A percentile compares a stretch with the other conserved stretches of the same genome.
Conservation (phyloP, 2,797 vertebrate genomes). For the Kryptolebias ocellatus region DNA sequence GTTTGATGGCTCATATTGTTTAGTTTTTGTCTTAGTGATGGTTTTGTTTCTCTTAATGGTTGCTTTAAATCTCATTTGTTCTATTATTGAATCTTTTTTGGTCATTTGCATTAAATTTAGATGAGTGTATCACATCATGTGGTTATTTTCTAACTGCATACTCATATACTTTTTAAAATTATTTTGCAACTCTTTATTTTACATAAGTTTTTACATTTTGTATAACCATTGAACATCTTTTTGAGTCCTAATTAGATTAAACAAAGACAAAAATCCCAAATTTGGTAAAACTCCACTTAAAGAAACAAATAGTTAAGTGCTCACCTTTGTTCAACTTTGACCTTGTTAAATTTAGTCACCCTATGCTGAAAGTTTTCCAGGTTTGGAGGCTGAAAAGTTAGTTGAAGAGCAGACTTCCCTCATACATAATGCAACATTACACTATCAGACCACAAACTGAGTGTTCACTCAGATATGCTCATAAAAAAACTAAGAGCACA, state of each 20-base stretch:
- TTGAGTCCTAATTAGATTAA: too few relatives aligned
- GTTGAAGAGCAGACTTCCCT: background rate
- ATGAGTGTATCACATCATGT: too few relatives aligned
- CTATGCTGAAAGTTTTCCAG: background rate
- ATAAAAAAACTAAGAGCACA: background rate
- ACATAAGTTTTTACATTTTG: too few relatives aligned
- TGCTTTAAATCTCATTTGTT: background rate
- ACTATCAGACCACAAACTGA: slow-evolving; percentile 10
- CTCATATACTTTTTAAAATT: too few relatives aligned
- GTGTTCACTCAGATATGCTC: background rate
- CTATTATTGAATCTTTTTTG: too few relatives aligned
- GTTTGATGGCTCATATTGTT: background rate
- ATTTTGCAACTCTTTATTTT: too few relatives aligned
- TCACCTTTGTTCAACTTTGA: background rate
- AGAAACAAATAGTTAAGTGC: too few relatives aligned
- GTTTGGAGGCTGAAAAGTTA: background rate
- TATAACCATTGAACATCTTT: too few relatives aligned
- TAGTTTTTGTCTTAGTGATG: background rate
- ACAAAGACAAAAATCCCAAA: too few relatives aligned
- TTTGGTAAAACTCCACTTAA: too few relatives aligned
- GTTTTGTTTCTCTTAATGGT: background rate
- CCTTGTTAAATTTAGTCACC: background rate
- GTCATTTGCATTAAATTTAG: too few relatives aligned
- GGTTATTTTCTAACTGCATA: too few relatives aligned
- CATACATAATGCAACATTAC: slow-evolving; percentile 2